A percentile compares a stretch with the other conserved stretches of the same genome.
phyloP scores from a whole-genome alignment of 2,797 vertebrate genomes.

The Falco berigora region DNA sequence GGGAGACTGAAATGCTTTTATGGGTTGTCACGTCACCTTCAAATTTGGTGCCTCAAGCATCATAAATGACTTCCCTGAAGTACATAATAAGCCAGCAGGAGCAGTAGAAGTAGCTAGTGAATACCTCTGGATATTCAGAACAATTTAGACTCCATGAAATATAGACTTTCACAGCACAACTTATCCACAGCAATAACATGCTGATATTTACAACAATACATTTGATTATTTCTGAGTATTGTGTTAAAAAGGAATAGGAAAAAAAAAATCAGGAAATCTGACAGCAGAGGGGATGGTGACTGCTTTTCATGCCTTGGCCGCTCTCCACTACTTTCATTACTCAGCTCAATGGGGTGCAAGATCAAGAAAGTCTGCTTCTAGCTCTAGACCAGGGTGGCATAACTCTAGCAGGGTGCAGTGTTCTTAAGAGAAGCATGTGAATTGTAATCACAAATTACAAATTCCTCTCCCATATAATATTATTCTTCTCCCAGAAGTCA shows the following conservation, averaged over 20 bases:
- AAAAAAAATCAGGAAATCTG: background rate
- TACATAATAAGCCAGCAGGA: background rate
- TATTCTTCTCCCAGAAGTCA: background rate
- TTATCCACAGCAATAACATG: background rate
- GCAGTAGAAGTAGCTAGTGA: background rate
- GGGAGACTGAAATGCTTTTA: constrained; percentile 14
- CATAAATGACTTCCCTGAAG: constrained; percentile 10
- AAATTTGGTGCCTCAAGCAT: constrained; percentile 12
- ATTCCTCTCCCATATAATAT: background rate
- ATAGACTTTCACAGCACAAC: background rate
- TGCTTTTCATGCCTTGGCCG: background rate
- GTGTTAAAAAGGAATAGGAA: background rate
- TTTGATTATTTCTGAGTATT: constrained; percentile 1
- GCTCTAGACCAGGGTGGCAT: background rate
- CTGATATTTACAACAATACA: background rate
- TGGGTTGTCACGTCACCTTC: background rate
- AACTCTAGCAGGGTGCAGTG: background rate
- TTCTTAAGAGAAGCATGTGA: background rate
- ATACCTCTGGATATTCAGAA: background rate
- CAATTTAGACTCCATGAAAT: background rate
- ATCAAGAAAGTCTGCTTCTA: background rate
- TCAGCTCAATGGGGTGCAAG: background rate
- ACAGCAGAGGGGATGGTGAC: background rate
- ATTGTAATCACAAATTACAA: background rate
- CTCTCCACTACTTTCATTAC: background rate